phyloP scores from a whole-genome alignment of 1,140 invertebrate genomes.

The Lysiphlebus fabarum region DNA sequence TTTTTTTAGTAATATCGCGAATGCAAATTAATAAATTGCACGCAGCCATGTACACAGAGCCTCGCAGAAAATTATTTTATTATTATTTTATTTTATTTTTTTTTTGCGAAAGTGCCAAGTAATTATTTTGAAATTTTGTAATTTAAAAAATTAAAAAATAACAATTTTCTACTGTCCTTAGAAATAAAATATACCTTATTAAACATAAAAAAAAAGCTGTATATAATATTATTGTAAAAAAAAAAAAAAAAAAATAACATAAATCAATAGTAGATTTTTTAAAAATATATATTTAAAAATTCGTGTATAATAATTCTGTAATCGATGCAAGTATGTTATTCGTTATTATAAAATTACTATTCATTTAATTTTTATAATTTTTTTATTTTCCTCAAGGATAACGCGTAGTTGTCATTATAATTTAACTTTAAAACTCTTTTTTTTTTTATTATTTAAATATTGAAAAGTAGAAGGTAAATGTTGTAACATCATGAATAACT shows the following conservation, averaged over 20 bases:
- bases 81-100: neutral
- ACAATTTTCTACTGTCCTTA: neutral
- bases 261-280: too few relatives aligned
- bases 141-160: neutral
- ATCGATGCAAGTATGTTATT: too few relatives aligned
- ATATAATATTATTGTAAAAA: neutral
- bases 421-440: too few relatives aligned
- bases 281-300: too few relatives aligned
- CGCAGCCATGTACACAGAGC: conserved; percentile 10
- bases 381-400: too few relatives aligned
- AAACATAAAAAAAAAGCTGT: neutral
- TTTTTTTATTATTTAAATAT: too few relatives aligned
- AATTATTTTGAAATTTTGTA: neutral
- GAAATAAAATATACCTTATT: neutral
- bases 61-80: neutral
- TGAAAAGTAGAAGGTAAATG: too few relatives aligned
- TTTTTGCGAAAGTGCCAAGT: conserved; percentile 10
- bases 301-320: too few relatives aligned
- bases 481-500: neutral
- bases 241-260: too few relatives aligned
- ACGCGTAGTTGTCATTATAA: too few relatives aligned
- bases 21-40: conserved; percentile 6
- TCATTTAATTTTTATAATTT: too few relatives aligned
- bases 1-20: conserved; percentile 5
- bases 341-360: too few relatives aligned